These are phyloP conservation scores for Tenualosa ilisha DNA, from an alignment of 2,797 vertebrate species.

Conservation along the genomic window DNA sequence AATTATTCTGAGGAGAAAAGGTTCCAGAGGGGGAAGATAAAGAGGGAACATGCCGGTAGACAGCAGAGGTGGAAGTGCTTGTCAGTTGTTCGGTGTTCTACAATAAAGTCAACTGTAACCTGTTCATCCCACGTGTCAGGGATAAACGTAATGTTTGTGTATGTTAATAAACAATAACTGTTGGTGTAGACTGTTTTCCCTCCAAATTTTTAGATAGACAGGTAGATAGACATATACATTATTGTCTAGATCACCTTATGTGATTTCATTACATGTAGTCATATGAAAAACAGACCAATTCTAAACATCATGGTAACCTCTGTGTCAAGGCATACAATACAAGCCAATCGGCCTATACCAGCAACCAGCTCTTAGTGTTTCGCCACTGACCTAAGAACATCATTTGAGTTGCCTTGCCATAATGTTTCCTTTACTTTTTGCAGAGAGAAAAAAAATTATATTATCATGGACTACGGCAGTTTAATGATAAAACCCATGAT, in stretches of 20 bases:
- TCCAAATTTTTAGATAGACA: too few species aligned
- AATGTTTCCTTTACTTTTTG: background rate
- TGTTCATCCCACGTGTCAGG: too few species aligned
- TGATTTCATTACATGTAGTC: background rate
- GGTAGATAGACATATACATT: background rate
- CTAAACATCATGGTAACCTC: background rate
- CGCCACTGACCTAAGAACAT: background rate
- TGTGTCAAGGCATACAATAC: background rate
- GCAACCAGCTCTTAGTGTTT: background rate
- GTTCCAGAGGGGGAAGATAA: too few species aligned
- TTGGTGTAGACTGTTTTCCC: too few species aligned
- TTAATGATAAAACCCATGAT: constrained; percentile 5
- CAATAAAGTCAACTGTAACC: too few species aligned
- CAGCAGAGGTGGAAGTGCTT: background rate
- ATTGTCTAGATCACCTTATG: background rate
- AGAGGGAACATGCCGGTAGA: too few species aligned
- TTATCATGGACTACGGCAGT: background rate
- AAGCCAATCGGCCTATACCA: too few species aligned
- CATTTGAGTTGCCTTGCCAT: background rate
- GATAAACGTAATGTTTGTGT: too few species aligned
- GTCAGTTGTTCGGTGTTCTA: background rate
- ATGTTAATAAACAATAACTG: too few species aligned
- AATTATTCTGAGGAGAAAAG: too few species aligned
- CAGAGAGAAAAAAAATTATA: background rate
- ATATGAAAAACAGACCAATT: background rate